Evolutionary conservation across 2,113 vertebrate genomes (phyloP).

Genomic region (Hippopotamus amphibius): DNA sequence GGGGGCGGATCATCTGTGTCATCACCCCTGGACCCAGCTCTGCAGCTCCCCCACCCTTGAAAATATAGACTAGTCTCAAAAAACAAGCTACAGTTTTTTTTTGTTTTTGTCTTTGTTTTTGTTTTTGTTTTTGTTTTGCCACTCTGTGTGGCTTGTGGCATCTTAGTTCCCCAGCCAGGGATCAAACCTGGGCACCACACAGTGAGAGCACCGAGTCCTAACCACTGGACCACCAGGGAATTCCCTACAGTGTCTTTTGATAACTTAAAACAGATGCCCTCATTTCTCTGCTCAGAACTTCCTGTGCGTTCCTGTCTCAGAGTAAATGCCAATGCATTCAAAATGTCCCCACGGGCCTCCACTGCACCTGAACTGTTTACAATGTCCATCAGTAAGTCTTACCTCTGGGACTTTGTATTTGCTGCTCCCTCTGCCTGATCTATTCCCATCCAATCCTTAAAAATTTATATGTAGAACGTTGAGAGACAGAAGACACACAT

Average conservation of each 20-base stretch:
- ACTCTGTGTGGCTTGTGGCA: too few species aligned
- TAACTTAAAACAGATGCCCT: not conserved
- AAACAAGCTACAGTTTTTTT: not conserved
- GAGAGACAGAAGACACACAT: not conserved
- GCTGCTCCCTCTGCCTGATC: not conserved
- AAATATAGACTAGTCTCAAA: not conserved
- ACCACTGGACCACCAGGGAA: too few species aligned
- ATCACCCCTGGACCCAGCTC: not conserved
- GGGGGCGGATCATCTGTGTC: fast-evolving
- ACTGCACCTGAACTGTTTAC: not conserved
- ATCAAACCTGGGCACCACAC: too few species aligned
- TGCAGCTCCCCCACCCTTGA: not conserved
- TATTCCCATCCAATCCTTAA: not conserved
- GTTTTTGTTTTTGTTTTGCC: too few species aligned
- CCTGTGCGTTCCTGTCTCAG: not conserved
- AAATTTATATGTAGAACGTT: not conserved
- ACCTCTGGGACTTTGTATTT: not conserved
- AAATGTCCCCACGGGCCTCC: not conserved
- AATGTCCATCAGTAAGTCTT: not conserved
- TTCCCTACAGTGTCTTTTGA: not conserved
- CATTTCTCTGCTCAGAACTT: not conserved
- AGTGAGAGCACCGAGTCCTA: too few species aligned
- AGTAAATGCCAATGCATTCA: not conserved
- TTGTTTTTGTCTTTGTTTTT: too few species aligned
- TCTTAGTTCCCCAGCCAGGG: too few species aligned